phyloP scores from a whole-genome alignment of 2,888 invertebrate genomes.

The Drosophila barbarae region DNA sequence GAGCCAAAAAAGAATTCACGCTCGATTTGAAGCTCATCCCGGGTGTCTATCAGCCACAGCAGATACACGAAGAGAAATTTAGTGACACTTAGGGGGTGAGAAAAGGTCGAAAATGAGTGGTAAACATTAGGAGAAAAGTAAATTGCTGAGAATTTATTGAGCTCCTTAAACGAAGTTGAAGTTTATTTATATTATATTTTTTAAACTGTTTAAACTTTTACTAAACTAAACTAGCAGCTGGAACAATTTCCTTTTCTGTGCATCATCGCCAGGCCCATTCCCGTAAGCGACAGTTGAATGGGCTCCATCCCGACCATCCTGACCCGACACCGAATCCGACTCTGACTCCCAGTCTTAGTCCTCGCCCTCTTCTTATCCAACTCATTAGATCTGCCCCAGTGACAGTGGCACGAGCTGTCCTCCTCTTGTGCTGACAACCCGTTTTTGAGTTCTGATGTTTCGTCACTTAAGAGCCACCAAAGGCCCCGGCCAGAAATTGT shows the following conservation, averaged over 20 bases:
- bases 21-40: conserved; percentile 68
- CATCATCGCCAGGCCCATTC: conserved; percentile 7
- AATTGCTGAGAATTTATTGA: background rate
- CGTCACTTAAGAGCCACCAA: conserved; percentile 50
- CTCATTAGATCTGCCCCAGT: conserved; percentile 35
- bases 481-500: conserved; percentile 49
- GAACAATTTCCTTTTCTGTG: background rate
- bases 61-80: conserved; percentile 13
- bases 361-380: conserved; percentile 1
- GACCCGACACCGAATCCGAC: conserved; percentile 52
- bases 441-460: conserved; percentile 51
- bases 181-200: too few species aligned
- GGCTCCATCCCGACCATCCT: conserved; percentile 51
- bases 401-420: conserved; percentile 29
- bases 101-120: too few species aligned
- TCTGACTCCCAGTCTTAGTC: background rate
- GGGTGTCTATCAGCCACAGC: conserved; percentile 53
- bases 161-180: too few species aligned
- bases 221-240: too few species aligned
- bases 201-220: too few species aligned
- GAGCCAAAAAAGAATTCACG: conserved; percentile 69
- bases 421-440: conserved; percentile 39
- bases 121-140: accelerated
- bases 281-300: conserved; percentile 63
- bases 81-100: background rate